Evolutionary conservation across 2,113 vertebrate species (phyloP).

Genomic region (Dromaius novaehollandiae): DNA sequence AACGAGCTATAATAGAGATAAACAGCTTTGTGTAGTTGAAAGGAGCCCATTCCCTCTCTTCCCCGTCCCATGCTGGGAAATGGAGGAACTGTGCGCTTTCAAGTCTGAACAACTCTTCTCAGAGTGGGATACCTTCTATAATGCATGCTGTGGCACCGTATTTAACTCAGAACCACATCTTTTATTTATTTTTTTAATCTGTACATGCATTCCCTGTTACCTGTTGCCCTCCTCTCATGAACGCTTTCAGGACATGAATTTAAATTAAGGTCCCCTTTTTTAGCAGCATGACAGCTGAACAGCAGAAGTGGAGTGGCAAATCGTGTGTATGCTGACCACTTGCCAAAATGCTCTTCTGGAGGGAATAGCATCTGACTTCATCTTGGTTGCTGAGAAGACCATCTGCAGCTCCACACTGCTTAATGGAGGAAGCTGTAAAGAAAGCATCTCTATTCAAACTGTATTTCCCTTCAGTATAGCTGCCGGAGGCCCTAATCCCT

Average conservation of each 20-base stretch:
- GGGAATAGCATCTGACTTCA: not conserved
- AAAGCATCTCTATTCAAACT: not conserved
- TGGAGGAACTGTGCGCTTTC: not conserved
- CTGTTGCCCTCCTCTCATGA: not conserved
- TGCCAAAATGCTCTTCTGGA: not conserved
- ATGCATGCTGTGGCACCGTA: accelerated
- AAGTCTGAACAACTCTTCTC: not conserved
- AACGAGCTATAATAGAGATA: not conserved
- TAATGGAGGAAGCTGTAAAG: not conserved
- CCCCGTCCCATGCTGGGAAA: accelerated
- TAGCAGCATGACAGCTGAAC: accelerated
- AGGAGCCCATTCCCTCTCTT: not conserved
- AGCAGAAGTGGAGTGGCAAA: not conserved
- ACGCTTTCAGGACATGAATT: not conserved
- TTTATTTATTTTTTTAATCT: not conserved
- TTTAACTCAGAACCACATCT: not conserved
- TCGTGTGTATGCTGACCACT: not conserved
- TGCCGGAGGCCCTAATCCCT: slow-evolving; percentile 44
- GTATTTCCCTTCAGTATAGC: not conserved
- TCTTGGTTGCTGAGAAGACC: not conserved
- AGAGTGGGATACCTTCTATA: not conserved
- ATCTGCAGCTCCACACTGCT: not conserved
- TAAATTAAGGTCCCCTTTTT: not conserved
- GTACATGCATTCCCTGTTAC: accelerated
- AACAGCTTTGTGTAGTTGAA: not conserved